Percentiles rank a stretch among this genome's conserved stretches.
These are phyloP conservation scores for Schizaphis graminum DNA, from an alignment of 2,888 invertebrate species.

Conservation along the genomic window DNA sequence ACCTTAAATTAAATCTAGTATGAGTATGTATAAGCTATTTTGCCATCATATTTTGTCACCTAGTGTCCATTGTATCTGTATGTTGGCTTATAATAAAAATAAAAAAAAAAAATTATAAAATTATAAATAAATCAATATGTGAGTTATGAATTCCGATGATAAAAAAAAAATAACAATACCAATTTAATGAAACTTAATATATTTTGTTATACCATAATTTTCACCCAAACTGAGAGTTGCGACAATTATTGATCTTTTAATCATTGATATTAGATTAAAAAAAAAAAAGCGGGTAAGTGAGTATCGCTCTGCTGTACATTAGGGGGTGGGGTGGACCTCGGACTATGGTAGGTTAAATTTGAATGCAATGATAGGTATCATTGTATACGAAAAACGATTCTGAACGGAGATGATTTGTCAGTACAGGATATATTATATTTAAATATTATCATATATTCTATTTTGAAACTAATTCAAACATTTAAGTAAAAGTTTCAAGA, in stretches of 20 bases:
- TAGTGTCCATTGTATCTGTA: background rate
- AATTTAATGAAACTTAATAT: background rate
- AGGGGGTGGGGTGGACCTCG: too few relatives aligned
- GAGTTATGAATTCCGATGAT: background rate
- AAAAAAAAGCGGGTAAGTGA: too few relatives aligned
- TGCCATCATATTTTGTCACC: too few relatives aligned
- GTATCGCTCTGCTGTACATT: too few relatives aligned
- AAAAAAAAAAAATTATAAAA: background rate
- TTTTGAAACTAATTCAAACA: too few relatives aligned
- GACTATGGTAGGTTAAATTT: too few relatives aligned
- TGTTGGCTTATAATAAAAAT: background rate
- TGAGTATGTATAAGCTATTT: background rate
- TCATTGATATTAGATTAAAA: background rate
- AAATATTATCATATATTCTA: too few relatives aligned
- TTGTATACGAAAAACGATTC: too few relatives aligned
- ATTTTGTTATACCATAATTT: background rate
- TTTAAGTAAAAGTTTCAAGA: too few relatives aligned
- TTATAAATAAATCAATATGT: background rate
- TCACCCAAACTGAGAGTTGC: background rate
- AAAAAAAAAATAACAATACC: background rate
- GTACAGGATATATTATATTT: too few relatives aligned
- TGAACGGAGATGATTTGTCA: too few relatives aligned
- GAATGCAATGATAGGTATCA: too few relatives aligned
- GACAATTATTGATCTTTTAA: background rate
- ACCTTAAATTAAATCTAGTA: background rate